Evolutionary conservation across 2,797 vertebrate genomes (phyloP).

Genomic region (Enteromius argenteus): DNA sequence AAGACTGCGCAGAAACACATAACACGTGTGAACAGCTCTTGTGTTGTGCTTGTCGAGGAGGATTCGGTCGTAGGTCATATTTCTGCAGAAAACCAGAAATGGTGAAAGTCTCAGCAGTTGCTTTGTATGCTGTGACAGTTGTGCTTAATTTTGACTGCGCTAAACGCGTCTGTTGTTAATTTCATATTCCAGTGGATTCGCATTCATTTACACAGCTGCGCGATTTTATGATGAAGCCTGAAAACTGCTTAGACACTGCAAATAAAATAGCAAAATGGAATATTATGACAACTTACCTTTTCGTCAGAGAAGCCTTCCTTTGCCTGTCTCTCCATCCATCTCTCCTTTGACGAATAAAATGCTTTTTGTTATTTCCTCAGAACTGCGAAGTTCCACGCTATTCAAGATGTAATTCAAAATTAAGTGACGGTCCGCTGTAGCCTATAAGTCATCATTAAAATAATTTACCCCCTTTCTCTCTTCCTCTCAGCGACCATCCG

Average conservation of each 20-base stretch:
- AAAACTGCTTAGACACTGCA: background rate
- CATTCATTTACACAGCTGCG: background rate
- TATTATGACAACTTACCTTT: constrained; percentile 48
- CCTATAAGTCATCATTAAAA: constrained; percentile 71
- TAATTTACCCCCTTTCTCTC: constrained; percentile 66
- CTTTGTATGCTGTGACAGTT: constrained; percentile 34
- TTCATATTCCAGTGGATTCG: constrained; percentile 13
- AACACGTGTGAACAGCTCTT: constrained; percentile 31
- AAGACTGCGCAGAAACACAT: constrained; percentile 3
- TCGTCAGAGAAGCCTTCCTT: constrained; percentile 13
- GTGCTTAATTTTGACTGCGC: constrained; percentile 17
- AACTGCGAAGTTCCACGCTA: constrained; percentile 61
- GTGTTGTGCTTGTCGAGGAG: constrained; percentile 22
- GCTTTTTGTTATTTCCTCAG: constrained; percentile 60
- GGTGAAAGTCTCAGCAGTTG: constrained; percentile 28
- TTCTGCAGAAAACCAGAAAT: constrained; percentile 10
- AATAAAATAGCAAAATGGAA: background rate
- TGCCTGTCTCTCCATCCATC: constrained; percentile 20
- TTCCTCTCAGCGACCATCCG: constrained; percentile 52
- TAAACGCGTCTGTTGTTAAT: constrained; percentile 25
- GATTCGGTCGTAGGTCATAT: constrained; percentile 9
- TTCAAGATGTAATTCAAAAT: constrained; percentile 75
- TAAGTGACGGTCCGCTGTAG: constrained; percentile 69
- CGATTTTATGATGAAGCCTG: background rate
- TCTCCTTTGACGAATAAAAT: constrained; percentile 2